phyloP scores from a whole-genome alignment of 2,113 vertebrate genomes.

The Ophiodon elongatus region DNA sequence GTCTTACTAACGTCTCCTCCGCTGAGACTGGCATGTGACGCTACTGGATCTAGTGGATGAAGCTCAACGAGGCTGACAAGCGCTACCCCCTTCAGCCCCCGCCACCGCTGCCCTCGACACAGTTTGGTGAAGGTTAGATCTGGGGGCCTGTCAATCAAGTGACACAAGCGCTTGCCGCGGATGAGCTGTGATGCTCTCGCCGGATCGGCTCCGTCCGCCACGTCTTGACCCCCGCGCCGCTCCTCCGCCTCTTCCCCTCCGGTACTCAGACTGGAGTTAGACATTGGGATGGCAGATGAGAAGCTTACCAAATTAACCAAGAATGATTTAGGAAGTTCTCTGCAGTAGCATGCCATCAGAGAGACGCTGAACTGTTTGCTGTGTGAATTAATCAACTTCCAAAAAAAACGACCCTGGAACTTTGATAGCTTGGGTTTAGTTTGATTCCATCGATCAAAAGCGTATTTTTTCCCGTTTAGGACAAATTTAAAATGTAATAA shows the following conservation, averaged over 20 bases:
- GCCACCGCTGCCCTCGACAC: slow-evolving; percentile 74
- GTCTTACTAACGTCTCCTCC: slow-evolving; percentile 46
- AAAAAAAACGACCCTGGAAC: not conserved
- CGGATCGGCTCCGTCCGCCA: slow-evolving; percentile 34
- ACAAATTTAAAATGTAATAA: not conserved
- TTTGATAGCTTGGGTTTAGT: not conserved
- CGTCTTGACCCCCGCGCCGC: slow-evolving; percentile 60
- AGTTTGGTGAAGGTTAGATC: slow-evolving; percentile 79
- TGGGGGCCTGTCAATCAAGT: slow-evolving; percentile 78
- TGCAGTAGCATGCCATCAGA: not conserved
- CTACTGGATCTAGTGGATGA: slow-evolving; percentile 64
- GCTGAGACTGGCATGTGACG: slow-evolving; percentile 73
- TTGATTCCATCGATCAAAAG: not conserved
- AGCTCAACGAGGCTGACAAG: slow-evolving; percentile 78
- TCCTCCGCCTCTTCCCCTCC: slow-evolving; percentile 52
- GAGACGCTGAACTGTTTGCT: not conserved
- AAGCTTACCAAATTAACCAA: slow-evolving; percentile 55
- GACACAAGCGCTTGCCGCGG: slow-evolving; percentile 73
- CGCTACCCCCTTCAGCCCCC: slow-evolving; percentile 60
- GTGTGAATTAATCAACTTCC: not conserved
- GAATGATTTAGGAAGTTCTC: slow-evolving; percentile 22
- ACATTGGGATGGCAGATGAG: slow-evolving; percentile 68
- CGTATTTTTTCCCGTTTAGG: not conserved
- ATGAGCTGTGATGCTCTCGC: slow-evolving; percentile 71
- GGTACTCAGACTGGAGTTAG: slow-evolving; percentile 57